These are phyloP conservation scores for Urosaurus nigricauda DNA, from an alignment of 2,797 vertebrate genomes.

Conservation along the genomic window DNA sequence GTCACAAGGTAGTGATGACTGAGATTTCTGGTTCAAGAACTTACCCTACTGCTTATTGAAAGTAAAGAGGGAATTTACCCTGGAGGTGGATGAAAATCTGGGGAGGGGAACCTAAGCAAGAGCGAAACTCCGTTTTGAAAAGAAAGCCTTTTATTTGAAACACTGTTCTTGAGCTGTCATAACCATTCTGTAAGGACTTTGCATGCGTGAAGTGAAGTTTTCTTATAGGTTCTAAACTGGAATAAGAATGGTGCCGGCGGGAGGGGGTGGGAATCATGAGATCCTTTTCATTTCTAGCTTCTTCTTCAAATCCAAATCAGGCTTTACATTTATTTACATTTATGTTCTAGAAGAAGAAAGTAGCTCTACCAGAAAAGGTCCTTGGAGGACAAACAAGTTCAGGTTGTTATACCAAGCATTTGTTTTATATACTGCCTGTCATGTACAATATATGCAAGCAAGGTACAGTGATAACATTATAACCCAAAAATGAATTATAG, in stretches of 20 bases:
- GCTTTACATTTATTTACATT: not conserved
- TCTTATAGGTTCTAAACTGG: slow-evolving; percentile 29
- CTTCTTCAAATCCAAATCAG: slow-evolving; percentile 12
- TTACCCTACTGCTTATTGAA: slow-evolving; percentile 47
- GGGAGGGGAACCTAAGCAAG: slow-evolving; percentile 44
- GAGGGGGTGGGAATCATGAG: slow-evolving; percentile 16
- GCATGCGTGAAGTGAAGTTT: slow-evolving; percentile 50
- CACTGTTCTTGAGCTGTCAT: slow-evolving; percentile 48
- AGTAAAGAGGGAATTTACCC: not conserved
- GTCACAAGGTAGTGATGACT: not conserved
- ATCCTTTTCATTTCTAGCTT: slow-evolving; percentile 29
- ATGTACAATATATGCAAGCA: not conserved
- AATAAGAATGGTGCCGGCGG: slow-evolving; percentile 18
- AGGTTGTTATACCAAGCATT: not conserved
- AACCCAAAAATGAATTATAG: not conserved
- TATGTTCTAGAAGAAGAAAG: no score
- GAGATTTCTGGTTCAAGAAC: slow-evolving; percentile 36
- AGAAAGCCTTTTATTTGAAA: slow-evolving; percentile 50
- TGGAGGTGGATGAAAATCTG: no score
- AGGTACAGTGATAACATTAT: not conserved
- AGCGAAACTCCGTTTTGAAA: slow-evolving; percentile 43
- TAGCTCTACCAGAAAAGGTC: not conserved
- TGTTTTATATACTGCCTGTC: not conserved
- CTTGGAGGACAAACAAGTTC: not conserved
- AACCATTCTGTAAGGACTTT: slow-evolving; percentile 49